Percentiles rank a stretch among this genome's conserved stretches.
phyloP scores from a whole-genome alignment of 1,140 invertebrate genomes.

The Acromyrmex heyeri region DNA sequence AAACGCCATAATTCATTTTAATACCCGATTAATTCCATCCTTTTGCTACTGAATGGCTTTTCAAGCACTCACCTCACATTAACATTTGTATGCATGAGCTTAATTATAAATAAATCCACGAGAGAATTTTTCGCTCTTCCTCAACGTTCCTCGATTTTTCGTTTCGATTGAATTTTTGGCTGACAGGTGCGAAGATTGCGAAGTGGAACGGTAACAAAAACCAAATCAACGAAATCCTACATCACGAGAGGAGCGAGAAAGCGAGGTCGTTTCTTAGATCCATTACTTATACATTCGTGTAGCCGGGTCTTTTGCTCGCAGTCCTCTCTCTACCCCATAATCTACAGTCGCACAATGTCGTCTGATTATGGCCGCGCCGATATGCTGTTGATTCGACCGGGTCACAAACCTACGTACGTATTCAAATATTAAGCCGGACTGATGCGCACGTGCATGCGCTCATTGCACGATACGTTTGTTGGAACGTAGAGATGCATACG shows the following conservation, averaged over 20 bases:
- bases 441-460: slow-evolving; percentile 51
- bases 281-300: slow-evolving; percentile 81
- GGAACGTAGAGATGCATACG: slow-evolving; percentile 30
- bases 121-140: slow-evolving; percentile 8
- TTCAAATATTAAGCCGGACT: slow-evolving; percentile 79
- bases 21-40: slow-evolving; percentile 54
- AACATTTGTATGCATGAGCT: slow-evolving; percentile 17
- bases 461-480: slow-evolving; percentile 36
- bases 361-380: slow-evolving; percentile 77
- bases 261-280: slow-evolving; percentile 64
- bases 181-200: slow-evolving; percentile 61
- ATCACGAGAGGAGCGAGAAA: slow-evolving; percentile 24
- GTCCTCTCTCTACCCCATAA: slow-evolving; percentile 73
- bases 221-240: slow-evolving; percentile 48
- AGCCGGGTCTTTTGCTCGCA: slow-evolving; percentile 46
- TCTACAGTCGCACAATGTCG: slow-evolving; percentile 79
- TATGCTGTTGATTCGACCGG: slow-evolving; percentile 74
- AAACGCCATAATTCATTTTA: slow-evolving; percentile 53
- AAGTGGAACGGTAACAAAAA: background rate
- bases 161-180: slow-evolving; percentile 42
- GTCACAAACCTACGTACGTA: slow-evolving; percentile 77
- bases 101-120: slow-evolving; percentile 25
- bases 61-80: slow-evolving; percentile 6
- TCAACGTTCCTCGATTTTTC: background rate
- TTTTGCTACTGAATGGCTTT: slow-evolving; percentile 44